These are phyloP conservation scores for Catocala sponsa DNA, from an alignment of 2,888 invertebrate genomes.

Conservation along the genomic window DNA sequence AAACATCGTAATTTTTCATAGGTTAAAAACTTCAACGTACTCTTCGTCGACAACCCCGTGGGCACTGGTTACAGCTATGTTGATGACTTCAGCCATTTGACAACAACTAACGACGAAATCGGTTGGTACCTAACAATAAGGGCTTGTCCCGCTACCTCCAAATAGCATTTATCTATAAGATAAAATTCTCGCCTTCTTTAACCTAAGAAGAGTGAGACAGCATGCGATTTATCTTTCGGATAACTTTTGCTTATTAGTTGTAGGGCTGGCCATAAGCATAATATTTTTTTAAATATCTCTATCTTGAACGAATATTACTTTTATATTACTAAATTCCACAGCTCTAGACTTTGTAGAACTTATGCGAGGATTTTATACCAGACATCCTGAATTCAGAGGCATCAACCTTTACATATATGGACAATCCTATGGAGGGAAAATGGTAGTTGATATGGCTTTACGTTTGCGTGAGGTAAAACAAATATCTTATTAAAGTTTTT, in stretches of 20 bases:
- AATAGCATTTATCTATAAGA: too few relatives aligned
- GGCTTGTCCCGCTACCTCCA: too few relatives aligned
- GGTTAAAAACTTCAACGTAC: conserved; percentile 93
- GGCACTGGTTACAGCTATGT: conserved; percentile 96
- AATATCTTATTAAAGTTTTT: conserved; percentile 9
- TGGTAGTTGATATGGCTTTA: conserved; percentile 94
- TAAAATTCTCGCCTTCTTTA: too few relatives aligned
- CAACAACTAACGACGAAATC: conserved; percentile 78
- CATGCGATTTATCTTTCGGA: too few relatives aligned
- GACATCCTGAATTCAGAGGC: conserved; percentile 90
- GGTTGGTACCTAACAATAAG: conserved; percentile 47
- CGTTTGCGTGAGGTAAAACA: conserved; percentile 84
- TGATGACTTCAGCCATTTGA: conserved; percentile 75
- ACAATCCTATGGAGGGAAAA: conserved; percentile 98
- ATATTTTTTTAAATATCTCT: neutral
- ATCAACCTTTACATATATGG: conserved; percentile 95
- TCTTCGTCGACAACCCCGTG: conserved; percentile 97
- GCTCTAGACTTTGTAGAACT: conserved; percentile 93
- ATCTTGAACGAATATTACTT: neutral
- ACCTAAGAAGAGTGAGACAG: too few relatives aligned
- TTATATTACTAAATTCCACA: conserved; percentile 55
- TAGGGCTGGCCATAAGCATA: too few relatives aligned
- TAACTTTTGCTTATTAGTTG: too few relatives aligned
- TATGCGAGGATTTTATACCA: conserved; percentile 90
- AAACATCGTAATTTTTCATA: conserved; percentile 58